A percentile compares a stretch with the other conserved stretches of the same genome.
These are phyloP conservation scores for Crotalus tigris DNA, from an alignment of 2,113 vertebrate genomes.

Conservation along the genomic window DNA sequence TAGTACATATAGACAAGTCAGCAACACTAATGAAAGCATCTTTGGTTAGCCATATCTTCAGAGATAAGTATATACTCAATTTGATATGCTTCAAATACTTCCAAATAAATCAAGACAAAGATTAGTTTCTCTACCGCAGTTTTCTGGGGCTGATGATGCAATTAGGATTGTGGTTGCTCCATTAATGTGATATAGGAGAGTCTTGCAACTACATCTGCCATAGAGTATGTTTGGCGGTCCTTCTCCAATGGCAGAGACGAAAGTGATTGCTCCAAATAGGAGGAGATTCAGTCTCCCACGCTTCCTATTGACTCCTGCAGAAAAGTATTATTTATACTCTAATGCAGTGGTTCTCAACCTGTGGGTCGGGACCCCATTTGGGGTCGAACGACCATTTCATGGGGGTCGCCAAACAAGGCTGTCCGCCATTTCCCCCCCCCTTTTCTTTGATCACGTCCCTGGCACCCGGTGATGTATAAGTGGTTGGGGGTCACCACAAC, in stretches of 20 bases:
- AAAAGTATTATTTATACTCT: not conserved
- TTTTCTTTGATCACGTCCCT: no score
- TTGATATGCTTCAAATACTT: not conserved
- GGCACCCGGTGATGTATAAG: no score
- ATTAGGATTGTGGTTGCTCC: not conserved
- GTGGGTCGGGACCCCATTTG: no score
- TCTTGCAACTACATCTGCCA: not conserved
- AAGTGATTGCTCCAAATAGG: not conserved
- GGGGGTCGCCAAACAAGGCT: no score
- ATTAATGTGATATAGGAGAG: not conserved
- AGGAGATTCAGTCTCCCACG: not conserved
- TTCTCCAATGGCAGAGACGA: not conserved
- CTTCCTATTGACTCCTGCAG: not conserved
- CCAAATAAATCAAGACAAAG: not conserved
- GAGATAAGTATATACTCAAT: not conserved
- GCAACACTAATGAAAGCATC: slow-evolving; percentile 1
- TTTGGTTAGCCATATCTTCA: not conserved
- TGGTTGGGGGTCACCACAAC: no score
- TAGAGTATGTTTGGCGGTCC: not conserved
- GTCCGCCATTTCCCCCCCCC: no score
- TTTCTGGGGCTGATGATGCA: not conserved
- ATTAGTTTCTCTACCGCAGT: not conserved
- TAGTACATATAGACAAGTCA: slow-evolving; percentile 15
- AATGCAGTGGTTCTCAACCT: not conserved
- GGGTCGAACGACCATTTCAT: no score